Base-by-base conservation (phyloP, 1,140 invertebrate species). In the Eurosta solidaginis region DNA sequence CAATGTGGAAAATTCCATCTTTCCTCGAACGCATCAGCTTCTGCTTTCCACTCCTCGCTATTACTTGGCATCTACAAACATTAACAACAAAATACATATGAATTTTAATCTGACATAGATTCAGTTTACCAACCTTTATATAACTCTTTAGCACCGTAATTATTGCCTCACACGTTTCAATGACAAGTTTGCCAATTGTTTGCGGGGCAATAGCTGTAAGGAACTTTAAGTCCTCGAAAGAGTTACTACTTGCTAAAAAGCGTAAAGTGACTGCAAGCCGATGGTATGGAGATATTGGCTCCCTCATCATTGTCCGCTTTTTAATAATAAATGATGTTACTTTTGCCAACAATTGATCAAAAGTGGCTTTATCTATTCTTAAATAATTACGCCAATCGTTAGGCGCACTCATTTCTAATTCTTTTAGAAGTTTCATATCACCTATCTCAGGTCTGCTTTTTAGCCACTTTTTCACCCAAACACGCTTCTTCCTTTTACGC, bases 11-110 rank as follows among this genome's bases (percentile, higher is more conserved):
- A n/a, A n/a, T n/a, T n/a, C n/a, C 82, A 82, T 50, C 17, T 77
- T 20, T 82, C 74, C 63, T 84, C 82, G 22, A 54, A 54, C 7
- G 9, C 22, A n/a, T 54, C 50, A n/a, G 50, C 7, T 20, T 6
- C 20, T 12, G 7, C 22, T 25, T n/a, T n/a, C 50, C 50, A 54
- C 22, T 54, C 50, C 22, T 54, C 14, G 9, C 22, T 20, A 54
- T 14, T n/a, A 6, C 6, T n/a, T n/a, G 50, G 20, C 22, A 54
- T 6, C 50, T 54, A 20, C 20, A 54, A 54, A 6, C 7, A 25
- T 10, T 10, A n/a, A n/a, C 12, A 25, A 14, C 22, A 6, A n/a
- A 6, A 54, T 9, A 12, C 22, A n/a, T 20, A 12, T 54, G 9
- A 7, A 7, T 20, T 54, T 20, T 54, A 7, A 6, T 54, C 6